Base-by-base conservation (phyloP, 2,797 vertebrate genomes). In the Myotis myotis region DNA sequence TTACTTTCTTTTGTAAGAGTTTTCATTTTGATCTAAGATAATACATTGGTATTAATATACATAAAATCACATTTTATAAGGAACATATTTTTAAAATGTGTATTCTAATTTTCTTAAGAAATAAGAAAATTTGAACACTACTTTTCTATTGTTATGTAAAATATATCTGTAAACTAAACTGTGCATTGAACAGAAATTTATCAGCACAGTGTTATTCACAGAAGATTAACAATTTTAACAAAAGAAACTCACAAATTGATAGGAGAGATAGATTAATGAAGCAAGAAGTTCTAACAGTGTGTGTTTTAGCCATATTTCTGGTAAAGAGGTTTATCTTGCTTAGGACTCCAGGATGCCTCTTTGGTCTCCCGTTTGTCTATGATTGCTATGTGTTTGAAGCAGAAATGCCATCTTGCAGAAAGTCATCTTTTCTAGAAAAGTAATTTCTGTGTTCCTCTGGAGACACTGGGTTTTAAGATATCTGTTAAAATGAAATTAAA, bases 401-500 rank as follows among this genome's bases (percentile, higher is more conserved):
- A 82, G 36, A 85, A 84, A 60, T 93, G 12, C 28, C 55, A 71
- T 76, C 64, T 83, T 87, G 2, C 19, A 92, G 23, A 55, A 68
- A 87, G 9, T 33, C 33, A 17, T 72, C 60, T 93, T 89, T 76
- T 80, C 68, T 79, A 64, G 57, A 92, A 89, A 84, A 68, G 19
- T 80, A n/a, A 82, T 72, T 91, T 80, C 62, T 92, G 8, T 76
- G 23, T 66, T 85, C 70, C 16, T 74, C 74, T 71, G 71, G 91
- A 91, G 80, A n/a, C 60, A 91, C 92, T 68, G 83, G 38, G 49
- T 64, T 89, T 95, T 79, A 49, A 68, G 66, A 64, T 82, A 83
- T 92, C 88, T 93, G 33, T 90, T 94, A 89, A 89, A 93, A 91
- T 89, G 71, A 84, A 91, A 80, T 75, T 83, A 95, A 41, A 17